A percentile compares a stretch with the other conserved stretches of the same genome.
Conservation (phyloP, 2,888 invertebrate species). For the Linhomoeus sp. region DNA sequence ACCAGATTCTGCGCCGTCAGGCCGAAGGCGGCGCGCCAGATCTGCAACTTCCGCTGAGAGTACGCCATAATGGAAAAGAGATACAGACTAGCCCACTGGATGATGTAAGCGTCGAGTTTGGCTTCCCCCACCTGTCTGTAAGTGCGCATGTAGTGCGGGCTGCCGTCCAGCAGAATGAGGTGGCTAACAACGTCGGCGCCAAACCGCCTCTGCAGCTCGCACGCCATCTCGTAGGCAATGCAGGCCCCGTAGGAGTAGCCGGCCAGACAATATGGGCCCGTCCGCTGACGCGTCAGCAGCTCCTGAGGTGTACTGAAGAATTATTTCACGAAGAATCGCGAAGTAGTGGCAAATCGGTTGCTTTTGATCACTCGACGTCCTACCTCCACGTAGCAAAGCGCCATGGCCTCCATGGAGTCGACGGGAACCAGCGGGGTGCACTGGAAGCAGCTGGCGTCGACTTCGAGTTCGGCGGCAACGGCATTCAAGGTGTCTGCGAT, state of each 20-base stretch:
- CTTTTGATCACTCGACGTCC: too few relatives aligned
- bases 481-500: slow-evolving; percentile 46
- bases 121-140: slow-evolving; percentile 18
- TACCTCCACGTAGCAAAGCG: slow-evolving; percentile 31
- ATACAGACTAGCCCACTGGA: too few relatives aligned
- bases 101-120: too few relatives aligned
- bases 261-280: slow-evolving; percentile 60
- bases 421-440: slow-evolving; percentile 57
- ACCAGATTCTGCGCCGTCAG: slow-evolving; percentile 24
- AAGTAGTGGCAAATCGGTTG: too few relatives aligned
- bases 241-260: slow-evolving; percentile 86
- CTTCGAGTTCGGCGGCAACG: slow-evolving; percentile 50
- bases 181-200: slow-evolving; percentile 14
- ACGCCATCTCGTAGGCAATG: slow-evolving; percentile 79
- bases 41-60: too few relatives aligned
- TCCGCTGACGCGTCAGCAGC: slow-evolving; percentile 49
- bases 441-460: slow-evolving; percentile 69
- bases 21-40: slow-evolving; percentile 26
- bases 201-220: slow-evolving; percentile 43
- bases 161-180: slow-evolving; percentile 62
- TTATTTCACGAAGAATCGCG: too few relatives aligned
- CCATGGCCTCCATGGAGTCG: slow-evolving; percentile 48
- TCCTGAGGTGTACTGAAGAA: too few relatives aligned
- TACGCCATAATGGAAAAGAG: too few relatives aligned
- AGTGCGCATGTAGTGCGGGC: slow-evolving; percentile 28